Base-by-base conservation (phyloP, 2,797 vertebrate species). In the Sciurus vulgaris region DNA sequence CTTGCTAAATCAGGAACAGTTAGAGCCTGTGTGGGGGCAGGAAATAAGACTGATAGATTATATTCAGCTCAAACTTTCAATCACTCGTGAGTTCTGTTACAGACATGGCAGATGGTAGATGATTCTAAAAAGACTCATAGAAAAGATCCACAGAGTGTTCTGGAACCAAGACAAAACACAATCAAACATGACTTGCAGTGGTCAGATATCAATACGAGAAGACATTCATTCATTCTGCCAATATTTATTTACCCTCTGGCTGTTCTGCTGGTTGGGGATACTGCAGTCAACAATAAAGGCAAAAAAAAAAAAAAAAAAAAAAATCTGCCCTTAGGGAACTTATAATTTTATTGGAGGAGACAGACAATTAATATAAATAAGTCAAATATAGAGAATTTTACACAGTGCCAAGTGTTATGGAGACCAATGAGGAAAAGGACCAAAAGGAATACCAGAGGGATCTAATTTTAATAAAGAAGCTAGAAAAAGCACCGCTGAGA, bases 61-160 rank as follows among this genome's bases (percentile, higher is more conserved):
- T 97, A 98, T 98, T 98, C 97, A 97, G 96, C 96, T 97, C 96
- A 85, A 97, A 98, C 95, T 97, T 97, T 96, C 97, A 97, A 93
- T 98, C 97, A 97, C 24, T 97, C 67, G 38, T 86, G 97, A 96
- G 84, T 88, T 98, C 95, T 98, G 96, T 88, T 96, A 78, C 97
- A 96, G 96, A 97, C 94, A 92, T 0, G 96, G 96, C 97, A 98
- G 97, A 98, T 98, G 97, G 97, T 59, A 91, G 93, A 93, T 95
- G 97, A 86, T 90, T 95, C 91, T 97, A 96, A 96, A 82, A 97
- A 91, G 70, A 90, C 94, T 98, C 93, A 93, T 47, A 97, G 95
- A 93, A 82, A 97, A 96, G 86, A 96, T 83, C 95, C 83, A 54
- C 2, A 26, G 93, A 33, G 86, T 84, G 89, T 91, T 97, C 56